These are phyloP conservation scores for Cydia pomonella DNA, from an alignment of 1,140 invertebrate genomes.

Conservation along the genomic window DNA sequence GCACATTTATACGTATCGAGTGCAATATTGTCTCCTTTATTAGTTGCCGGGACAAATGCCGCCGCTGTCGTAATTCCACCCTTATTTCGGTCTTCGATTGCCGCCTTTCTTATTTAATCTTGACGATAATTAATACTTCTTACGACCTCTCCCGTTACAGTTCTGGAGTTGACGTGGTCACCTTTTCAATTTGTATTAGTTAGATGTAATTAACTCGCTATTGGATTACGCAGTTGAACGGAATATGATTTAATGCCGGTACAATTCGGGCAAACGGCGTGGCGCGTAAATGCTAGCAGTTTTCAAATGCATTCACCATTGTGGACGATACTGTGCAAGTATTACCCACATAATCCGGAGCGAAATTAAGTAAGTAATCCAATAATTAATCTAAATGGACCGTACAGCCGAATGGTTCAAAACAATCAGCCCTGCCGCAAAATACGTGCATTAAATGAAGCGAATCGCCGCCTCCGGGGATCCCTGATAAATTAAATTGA, in stretches of 20 bases:
- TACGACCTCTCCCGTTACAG: slow-evolving; percentile 40
- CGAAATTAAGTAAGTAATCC: slow-evolving; percentile 80
- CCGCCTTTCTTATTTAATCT: slow-evolving; percentile 76
- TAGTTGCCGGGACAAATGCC: slow-evolving; percentile 78
- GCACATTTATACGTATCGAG: slow-evolving; percentile 80
- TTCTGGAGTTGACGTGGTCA: slow-evolving; percentile 43
- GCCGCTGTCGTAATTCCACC: slow-evolving; percentile 71
- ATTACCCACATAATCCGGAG: slow-evolving; percentile 62
- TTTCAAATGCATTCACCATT: slow-evolving; percentile 26
- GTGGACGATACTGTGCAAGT: slow-evolving; percentile 25
- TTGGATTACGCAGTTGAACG: slow-evolving; percentile 30
- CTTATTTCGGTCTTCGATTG: slow-evolving; percentile 74
- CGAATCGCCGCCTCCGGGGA: slow-evolving; percentile 78
- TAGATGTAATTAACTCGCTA: slow-evolving; percentile 22
- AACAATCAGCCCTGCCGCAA: slow-evolving; percentile 79
- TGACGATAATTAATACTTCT: slow-evolving; percentile 75
- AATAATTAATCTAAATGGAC: slow-evolving; percentile 81
- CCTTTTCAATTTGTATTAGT: slow-evolving; percentile 33
- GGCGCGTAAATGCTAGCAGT: slow-evolving; percentile 19
- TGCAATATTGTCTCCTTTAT: slow-evolving; percentile 81
- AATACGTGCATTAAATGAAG: slow-evolving; percentile 81
- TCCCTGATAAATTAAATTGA: slow-evolving; percentile 81
- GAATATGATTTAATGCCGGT: slow-evolving; percentile 24
- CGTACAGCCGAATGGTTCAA: slow-evolving; percentile 79
- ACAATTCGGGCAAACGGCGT: not conserved